Percentiles rank a stretch among this genome's conserved stretches.
phyloP scores from a whole-genome alignment of 2,888 invertebrate species.

The Drosophila emarginata region DNA sequence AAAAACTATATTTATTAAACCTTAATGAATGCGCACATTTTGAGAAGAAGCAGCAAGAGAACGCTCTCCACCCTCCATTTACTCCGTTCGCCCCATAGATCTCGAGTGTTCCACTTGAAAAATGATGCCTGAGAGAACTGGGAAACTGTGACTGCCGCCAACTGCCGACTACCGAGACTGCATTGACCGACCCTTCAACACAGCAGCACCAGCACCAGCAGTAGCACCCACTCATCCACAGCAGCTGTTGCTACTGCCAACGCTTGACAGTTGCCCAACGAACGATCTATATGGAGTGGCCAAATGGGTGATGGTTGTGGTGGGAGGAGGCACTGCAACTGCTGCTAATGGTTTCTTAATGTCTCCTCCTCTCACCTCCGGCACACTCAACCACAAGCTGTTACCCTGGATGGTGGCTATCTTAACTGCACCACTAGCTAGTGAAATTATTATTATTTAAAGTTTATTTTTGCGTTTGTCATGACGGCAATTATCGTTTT shows the following conservation, averaged over 20 bases:
- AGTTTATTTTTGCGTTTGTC: slow-evolving; percentile 75
- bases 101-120: slow-evolving; percentile 65
- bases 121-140: slow-evolving; percentile 58
- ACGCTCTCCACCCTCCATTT: not conserved
- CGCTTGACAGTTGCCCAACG: slow-evolving; percentile 49
- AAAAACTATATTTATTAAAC: slow-evolving; percentile 71
- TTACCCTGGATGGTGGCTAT: not conserved
- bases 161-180: slow-evolving; percentile 53
- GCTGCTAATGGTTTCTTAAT: slow-evolving; percentile 76
- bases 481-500: slow-evolving; percentile 75
- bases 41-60: slow-evolving; percentile 36
- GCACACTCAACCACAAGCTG: not conserved
- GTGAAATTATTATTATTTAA: slow-evolving; percentile 74
- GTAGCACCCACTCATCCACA: slow-evolving; percentile 55
- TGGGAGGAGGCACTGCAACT: slow-evolving; percentile 39
- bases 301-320: not conserved
- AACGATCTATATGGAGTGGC: slow-evolving; percentile 11
- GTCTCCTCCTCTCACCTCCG: slow-evolving; percentile 39
- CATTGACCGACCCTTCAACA: slow-evolving; percentile 72
- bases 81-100: slow-evolving; percentile 13
- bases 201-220: not conserved
- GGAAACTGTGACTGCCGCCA: slow-evolving; percentile 25
- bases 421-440: slow-evolving; percentile 38
- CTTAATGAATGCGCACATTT: slow-evolving; percentile 77
- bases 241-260: slow-evolving; percentile 63